A percentile compares a stretch with the other conserved stretches of the same genome.
phyloP scores from a whole-genome alignment of 2,888 invertebrate species.

The Pseudococcus jackbeardsleyi region DNA sequence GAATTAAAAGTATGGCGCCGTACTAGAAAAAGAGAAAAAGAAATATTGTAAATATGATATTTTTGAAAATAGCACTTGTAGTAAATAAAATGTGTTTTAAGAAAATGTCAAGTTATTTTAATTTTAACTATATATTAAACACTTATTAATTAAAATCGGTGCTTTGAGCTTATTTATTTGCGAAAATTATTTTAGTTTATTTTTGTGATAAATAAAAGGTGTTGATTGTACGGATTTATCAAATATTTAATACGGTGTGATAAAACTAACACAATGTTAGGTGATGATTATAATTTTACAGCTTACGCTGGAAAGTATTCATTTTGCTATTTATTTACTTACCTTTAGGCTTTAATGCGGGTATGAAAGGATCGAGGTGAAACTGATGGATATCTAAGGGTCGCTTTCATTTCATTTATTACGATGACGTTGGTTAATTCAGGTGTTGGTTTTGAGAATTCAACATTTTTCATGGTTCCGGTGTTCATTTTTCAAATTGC shows the following conservation, averaged over 20 bases:
- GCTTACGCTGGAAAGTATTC: no score
- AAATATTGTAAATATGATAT: constrained; percentile 46
- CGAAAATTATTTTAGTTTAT: constrained; percentile 35
- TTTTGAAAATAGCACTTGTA: constrained; percentile 52
- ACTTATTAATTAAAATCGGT: constrained; percentile 49
- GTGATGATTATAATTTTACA: no score
- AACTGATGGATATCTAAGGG: no score
- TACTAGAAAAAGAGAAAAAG: constrained; percentile 20
- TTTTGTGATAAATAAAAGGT: constrained; percentile 52
- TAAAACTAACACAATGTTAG: not conserved
- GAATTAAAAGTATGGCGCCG: not conserved
- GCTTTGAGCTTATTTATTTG: constrained; percentile 55
- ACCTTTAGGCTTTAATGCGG: no score
- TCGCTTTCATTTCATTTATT: no score
- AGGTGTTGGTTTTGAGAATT: no score
- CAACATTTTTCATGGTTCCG: no score
- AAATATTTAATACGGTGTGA: constrained; percentile 30
- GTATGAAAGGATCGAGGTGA: no score
- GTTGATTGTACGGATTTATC: constrained; percentile 44
- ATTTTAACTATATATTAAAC: constrained; percentile 52
- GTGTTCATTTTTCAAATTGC: no score
- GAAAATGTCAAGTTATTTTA: constrained; percentile 54
- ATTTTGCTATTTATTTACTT: no score
- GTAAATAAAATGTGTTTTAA: constrained; percentile 55
- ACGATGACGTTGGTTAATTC: no score